phyloP scores from a whole-genome alignment of 2,113 vertebrate genomes.

The Cololabis saira region DNA sequence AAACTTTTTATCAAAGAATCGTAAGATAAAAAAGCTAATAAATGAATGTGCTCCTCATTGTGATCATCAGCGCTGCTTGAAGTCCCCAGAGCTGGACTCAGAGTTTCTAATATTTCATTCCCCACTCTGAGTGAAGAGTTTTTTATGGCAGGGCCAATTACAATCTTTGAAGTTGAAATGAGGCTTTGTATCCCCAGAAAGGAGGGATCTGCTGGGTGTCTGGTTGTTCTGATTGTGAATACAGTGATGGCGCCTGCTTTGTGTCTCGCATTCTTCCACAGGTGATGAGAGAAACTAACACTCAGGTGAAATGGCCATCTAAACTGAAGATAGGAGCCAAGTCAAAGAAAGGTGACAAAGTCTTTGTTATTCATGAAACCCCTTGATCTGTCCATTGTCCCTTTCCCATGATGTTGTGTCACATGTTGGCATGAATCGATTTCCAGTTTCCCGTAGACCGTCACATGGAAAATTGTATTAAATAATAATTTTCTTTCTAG shows the following conservation, averaged over 20 bases:
- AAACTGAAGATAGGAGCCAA: slow-evolving; percentile 87
- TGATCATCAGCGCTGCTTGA: slow-evolving; percentile 15
- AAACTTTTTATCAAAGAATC: slow-evolving; percentile 4
- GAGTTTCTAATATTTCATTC: slow-evolving; percentile 12
- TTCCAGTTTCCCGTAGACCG: neutral
- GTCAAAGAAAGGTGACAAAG: slow-evolving; percentile 83
- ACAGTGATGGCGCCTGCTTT: slow-evolving; percentile 19
- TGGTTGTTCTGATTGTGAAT: slow-evolving; percentile 16
- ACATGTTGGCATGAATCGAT: neutral
- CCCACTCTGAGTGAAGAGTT: slow-evolving; percentile 24
- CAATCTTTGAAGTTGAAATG: slow-evolving; percentile 67
- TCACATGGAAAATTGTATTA: neutral
- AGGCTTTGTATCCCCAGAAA: slow-evolving; percentile 45
- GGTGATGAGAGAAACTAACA: slow-evolving; percentile 85
- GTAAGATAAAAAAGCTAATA: neutral
- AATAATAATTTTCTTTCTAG: slow-evolving; percentile 49
- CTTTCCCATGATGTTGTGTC: neutral
- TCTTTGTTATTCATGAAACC: neutral
- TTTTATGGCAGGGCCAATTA: slow-evolving; percentile 60
- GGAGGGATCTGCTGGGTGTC: slow-evolving; percentile 20
- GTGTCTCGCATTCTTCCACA: slow-evolving; percentile 47
- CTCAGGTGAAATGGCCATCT: slow-evolving; percentile 87
- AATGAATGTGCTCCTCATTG: neutral
- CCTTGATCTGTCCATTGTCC: neutral
- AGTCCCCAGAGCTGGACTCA: slow-evolving; percentile 8